Conservation (phyloP, 2,113 vertebrate species). For the Equus quagga region DNA sequence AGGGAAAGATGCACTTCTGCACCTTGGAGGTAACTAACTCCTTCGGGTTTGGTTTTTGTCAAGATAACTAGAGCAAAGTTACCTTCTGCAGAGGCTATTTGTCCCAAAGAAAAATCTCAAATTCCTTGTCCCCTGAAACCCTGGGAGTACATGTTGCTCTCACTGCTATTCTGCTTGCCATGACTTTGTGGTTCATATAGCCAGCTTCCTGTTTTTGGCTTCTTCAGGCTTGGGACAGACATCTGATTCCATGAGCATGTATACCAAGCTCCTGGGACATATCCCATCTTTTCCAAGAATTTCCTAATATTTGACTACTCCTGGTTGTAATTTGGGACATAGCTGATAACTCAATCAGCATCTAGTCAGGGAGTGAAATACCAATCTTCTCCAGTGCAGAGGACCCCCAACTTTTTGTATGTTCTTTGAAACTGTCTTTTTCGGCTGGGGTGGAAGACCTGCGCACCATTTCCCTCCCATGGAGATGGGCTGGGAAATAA, state of each 20-base stretch:
- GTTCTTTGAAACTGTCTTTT: background rate
- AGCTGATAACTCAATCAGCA: background rate
- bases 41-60: background rate
- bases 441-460: background rate
- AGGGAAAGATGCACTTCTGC: fast-evolving
- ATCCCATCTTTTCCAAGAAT: background rate
- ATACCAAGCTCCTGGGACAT: fast-evolving
- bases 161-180: background rate
- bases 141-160: no score
- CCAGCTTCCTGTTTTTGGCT: fast-evolving
- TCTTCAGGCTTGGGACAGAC: background rate
- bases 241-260: background rate
- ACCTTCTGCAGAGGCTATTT: background rate
- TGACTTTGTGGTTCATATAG: background rate
- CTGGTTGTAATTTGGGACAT: background rate
- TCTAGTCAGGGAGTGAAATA: background rate
- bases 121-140: background rate
- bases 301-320: no score
- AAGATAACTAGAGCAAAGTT: background rate
- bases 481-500: background rate
- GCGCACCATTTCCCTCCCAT: background rate
- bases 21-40: background rate
- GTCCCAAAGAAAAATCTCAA: background rate
- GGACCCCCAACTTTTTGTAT: fast-evolving
- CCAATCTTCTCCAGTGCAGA: background rate